phyloP scores from a whole-genome alignment of 2,113 vertebrate species.

The Glaucomys volans region DNA sequence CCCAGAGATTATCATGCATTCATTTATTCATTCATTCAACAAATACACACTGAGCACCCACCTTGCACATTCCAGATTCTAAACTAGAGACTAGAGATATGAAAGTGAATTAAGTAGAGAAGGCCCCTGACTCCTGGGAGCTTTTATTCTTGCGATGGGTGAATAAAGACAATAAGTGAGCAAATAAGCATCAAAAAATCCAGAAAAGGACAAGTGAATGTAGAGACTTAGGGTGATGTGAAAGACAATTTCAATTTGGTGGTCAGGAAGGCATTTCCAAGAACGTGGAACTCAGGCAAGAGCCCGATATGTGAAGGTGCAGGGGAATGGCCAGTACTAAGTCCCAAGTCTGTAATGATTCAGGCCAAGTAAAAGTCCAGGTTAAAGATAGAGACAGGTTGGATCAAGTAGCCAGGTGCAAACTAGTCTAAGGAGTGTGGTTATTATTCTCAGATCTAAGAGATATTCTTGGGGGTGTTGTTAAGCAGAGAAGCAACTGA shows the following conservation, averaged over 20 bases:
- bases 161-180: background rate
- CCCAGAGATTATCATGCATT: conserved; percentile 4
- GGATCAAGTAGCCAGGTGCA: background rate
- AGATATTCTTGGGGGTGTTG: too few species aligned
- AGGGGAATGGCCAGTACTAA: background rate
- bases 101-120: background rate
- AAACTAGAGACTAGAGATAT: background rate
- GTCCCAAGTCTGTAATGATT: background rate
- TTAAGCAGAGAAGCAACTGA: background rate
- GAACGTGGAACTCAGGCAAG: background rate
- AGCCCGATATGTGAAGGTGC: background rate
- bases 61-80: background rate
- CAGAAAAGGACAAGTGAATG: background rate
- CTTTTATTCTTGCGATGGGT: background rate
- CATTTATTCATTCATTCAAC: conserved; percentile 20
- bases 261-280: background rate
- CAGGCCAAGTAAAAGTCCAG: background rate
- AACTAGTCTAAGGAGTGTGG: background rate
- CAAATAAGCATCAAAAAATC: background rate
- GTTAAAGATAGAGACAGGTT: background rate
- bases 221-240: background rate
- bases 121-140: background rate
- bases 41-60: background rate
- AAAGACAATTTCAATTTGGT: background rate
- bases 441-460: conserved; percentile 8